These are phyloP conservation scores for Augochlorella aurata DNA, from an alignment of 2,888 invertebrate genomes.

Conservation along the genomic window DNA sequence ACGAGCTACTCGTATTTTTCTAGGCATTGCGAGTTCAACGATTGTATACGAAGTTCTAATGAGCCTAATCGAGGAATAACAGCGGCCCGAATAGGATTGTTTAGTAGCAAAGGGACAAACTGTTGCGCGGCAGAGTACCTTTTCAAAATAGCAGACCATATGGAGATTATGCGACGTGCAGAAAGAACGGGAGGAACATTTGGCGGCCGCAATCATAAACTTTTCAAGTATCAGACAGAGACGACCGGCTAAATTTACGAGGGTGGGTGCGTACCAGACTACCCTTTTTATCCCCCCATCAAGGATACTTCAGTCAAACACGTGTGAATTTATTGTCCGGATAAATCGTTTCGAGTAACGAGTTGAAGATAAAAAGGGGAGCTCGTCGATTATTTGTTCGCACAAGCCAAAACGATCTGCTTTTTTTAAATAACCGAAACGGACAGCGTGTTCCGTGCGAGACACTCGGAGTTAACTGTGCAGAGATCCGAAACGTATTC, in stretches of 20 bases:
- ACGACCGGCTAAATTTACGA: constrained; percentile 6
- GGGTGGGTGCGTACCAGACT: background rate
- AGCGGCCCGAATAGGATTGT: background rate
- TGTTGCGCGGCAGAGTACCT: background rate
- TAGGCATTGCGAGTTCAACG: background rate
- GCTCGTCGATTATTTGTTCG: background rate
- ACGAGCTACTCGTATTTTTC: background rate
- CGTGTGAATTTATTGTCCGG: constrained; percentile 9
- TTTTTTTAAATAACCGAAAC: background rate
- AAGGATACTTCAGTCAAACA: constrained; percentile 3
- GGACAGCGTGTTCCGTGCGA: background rate
- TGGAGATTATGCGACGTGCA: background rate
- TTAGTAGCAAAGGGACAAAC: background rate
- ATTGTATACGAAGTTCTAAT: background rate
- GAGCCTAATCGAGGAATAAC: background rate
- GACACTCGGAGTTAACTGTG: background rate
- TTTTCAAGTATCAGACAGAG: constrained; percentile 5
- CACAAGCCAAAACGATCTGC: background rate
- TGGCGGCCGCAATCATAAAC: constrained; percentile 4
- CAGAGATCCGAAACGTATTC: background rate
- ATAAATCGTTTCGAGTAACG: constrained; percentile 2
- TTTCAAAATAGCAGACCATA: constrained; percentile 6
- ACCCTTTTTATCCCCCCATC: constrained; percentile 6
- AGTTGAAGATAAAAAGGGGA: background rate
- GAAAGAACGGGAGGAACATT: background rate